These are phyloP conservation scores for Indicator maculatus DNA, from an alignment of 2,113 vertebrate genomes.

Conservation along the genomic window DNA sequence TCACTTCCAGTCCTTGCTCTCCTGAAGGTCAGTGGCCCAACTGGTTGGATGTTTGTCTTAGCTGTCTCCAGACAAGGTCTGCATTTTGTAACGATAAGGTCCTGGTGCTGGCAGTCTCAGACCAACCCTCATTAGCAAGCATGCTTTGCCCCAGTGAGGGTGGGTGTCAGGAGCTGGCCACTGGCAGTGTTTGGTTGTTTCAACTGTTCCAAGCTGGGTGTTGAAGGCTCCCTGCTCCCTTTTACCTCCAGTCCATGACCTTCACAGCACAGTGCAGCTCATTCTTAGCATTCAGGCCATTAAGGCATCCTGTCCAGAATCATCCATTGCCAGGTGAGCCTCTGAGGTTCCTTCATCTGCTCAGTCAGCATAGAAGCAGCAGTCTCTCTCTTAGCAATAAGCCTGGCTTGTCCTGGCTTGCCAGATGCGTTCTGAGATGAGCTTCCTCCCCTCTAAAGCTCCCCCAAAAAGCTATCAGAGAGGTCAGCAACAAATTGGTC, in stretches of 20 bases:
- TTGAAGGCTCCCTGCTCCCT: not conserved
- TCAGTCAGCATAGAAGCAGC: not conserved
- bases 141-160: not conserved
- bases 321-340: not conserved
- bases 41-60: slow-evolving; percentile 60
- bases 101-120: not conserved
- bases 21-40: slow-evolving; percentile 66
- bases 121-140: not conserved
- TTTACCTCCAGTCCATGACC: not conserved
- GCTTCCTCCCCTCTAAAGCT: not conserved
- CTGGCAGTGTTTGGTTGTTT: not conserved
- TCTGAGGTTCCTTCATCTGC: not conserved
- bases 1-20: slow-evolving; percentile 53
- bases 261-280: not conserved
- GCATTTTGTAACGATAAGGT: slow-evolving; percentile 51
- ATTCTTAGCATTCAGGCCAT: not conserved
- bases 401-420: not conserved
- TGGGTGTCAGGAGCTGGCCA: not conserved
- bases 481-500: slow-evolving; percentile 81
- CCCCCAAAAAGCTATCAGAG: not conserved
- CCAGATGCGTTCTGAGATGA: not conserved
- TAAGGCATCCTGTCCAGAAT: not conserved
- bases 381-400: not conserved
- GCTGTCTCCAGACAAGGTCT: slow-evolving; percentile 49
- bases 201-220: not conserved